These are phyloP conservation scores for Heterohyrax brucei DNA, from an alignment of 2,797 vertebrate species.

Conservation along the genomic window DNA sequence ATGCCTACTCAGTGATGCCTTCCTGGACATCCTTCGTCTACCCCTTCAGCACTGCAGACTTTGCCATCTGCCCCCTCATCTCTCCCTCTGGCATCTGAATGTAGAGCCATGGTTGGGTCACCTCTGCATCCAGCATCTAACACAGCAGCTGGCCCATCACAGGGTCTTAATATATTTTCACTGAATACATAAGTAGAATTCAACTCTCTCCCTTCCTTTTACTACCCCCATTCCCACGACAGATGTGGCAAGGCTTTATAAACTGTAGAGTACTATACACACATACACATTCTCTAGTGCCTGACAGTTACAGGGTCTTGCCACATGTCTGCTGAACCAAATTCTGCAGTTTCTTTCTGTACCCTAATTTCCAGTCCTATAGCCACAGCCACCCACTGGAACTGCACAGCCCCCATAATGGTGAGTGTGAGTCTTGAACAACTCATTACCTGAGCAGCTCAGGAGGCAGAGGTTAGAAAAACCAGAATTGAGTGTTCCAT, in stretches of 20 bases:
- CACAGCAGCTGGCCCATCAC: neutral
- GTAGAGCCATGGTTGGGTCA: neutral
- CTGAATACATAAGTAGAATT: neutral
- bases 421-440: neutral
- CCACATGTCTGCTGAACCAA: neutral
- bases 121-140: neutral
- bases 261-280: neutral
- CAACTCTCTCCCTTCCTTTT: neutral
- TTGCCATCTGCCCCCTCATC: neutral
- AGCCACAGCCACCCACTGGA: neutral
- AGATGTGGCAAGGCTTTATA: neutral
- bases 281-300: neutral
- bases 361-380: neutral
- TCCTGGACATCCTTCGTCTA: neutral
- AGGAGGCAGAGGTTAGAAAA: slow-evolving; percentile 75
- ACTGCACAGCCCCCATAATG: neutral
- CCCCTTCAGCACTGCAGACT: neutral
- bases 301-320: neutral
- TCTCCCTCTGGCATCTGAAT: neutral
- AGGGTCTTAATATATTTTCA: neutral
- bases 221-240: neutral
- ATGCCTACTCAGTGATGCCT: neutral
- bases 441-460: slow-evolving; percentile 55
- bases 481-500: neutral
- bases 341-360: neutral